phyloP scores from a whole-genome alignment of 1,140 invertebrate genomes.

The Phenacoccus solenopsis region DNA sequence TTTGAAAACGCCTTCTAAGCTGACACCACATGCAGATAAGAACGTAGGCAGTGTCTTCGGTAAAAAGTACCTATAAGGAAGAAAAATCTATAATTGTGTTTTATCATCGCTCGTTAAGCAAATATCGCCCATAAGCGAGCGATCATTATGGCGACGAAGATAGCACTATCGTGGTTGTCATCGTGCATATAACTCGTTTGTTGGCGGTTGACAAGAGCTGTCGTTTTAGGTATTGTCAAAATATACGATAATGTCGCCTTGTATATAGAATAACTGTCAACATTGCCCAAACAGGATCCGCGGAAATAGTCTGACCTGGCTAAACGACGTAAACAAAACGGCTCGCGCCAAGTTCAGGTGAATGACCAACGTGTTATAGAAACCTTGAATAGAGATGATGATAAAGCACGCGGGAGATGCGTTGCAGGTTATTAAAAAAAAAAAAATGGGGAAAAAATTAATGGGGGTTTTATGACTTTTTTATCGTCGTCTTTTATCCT shows the following conservation, averaged over 20 bases:
- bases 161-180: neutral
- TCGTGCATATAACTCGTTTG: neutral
- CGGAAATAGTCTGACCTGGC: neutral
- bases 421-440: neutral
- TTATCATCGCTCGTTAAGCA: neutral
- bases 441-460: too few relatives aligned
- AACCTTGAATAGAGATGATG: neutral
- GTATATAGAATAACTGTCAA: neutral
- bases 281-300: neutral
- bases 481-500: neutral
- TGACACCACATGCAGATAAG: too few relatives aligned
- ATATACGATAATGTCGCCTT: neutral
- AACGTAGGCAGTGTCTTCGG: too few relatives aligned
- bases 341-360: neutral
- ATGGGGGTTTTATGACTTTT: neutral
- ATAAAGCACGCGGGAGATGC: neutral
- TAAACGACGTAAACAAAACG: neutral
- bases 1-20: too few relatives aligned
- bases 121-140: too few relatives aligned
- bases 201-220: neutral
- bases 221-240: neutral
- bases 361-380: neutral
- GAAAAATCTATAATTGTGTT: neutral
- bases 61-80: too few relatives aligned
- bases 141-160: neutral